A percentile compares a stretch with the other conserved stretches of the same genome.
Evolutionary conservation across 2,113 vertebrate species (phyloP).

Genomic region (Herpetotheres cachinnans): DNA sequence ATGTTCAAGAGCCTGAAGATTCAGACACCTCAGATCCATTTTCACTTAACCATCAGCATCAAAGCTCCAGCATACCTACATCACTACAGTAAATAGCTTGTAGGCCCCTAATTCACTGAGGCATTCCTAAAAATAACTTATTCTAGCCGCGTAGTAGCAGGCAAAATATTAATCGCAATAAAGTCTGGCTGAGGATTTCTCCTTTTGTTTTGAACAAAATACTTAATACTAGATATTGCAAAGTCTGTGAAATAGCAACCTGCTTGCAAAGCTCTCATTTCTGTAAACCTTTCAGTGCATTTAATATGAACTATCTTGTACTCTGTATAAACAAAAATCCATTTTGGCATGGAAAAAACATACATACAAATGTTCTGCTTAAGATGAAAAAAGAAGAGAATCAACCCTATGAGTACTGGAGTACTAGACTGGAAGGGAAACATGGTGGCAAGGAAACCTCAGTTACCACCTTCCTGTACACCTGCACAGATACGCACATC

Average conservation of each 20-base stretch:
- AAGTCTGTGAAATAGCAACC: not conserved
- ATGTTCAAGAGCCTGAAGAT: not conserved
- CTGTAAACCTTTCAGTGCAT: not conserved
- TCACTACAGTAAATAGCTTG: not conserved
- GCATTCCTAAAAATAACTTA: not conserved
- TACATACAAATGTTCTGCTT: not conserved
- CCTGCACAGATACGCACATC: rapidly evolving
- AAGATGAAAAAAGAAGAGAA: not conserved
- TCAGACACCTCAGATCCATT: not conserved
- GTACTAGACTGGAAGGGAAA: not conserved
- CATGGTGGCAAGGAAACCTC: not conserved
- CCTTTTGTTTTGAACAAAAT: not conserved
- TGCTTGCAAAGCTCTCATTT: not conserved
- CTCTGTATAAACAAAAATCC: not conserved
- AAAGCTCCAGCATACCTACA: not conserved
- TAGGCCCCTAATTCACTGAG: not conserved
- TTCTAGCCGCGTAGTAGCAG: not conserved
- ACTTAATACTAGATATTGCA: not conserved
- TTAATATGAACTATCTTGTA: not conserved
- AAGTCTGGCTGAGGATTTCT: not conserved
- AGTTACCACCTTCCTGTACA: not conserved
- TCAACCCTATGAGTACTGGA: not conserved
- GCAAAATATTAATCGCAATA: not conserved
- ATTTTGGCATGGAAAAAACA: not conserved
- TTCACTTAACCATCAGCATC: not conserved